phyloP scores from a whole-genome alignment of 2,888 invertebrate genomes.

The Coleophora flavipennella region DNA sequence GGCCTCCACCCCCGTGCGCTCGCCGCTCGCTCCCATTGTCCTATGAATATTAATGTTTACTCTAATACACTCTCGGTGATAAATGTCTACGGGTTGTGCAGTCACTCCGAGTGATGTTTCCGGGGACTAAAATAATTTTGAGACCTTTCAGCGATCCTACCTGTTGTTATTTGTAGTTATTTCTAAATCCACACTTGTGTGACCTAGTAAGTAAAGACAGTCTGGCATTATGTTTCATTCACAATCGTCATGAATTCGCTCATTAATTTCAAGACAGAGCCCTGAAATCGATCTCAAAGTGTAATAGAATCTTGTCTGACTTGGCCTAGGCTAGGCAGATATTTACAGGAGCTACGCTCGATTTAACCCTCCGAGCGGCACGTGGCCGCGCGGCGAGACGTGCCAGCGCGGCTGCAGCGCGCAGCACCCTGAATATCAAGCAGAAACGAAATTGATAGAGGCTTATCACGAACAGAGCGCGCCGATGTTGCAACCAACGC shows the following conservation, averaged over 20 bases:
- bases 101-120: not conserved
- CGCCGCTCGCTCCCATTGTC: not conserved
- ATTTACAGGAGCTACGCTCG: conserved; percentile 4
- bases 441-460: conserved; percentile 11
- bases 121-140: too few species aligned
- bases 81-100: conserved; percentile 8
- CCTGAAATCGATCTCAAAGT: too few species aligned
- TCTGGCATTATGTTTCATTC: too few species aligned
- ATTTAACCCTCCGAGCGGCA: conserved; percentile 12
- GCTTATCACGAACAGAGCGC: not conserved
- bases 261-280: too few species aligned
- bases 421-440: conserved; percentile 4
- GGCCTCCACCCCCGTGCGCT: too few species aligned
- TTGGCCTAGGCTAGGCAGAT: too few species aligned
- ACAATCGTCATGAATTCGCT: too few species aligned
- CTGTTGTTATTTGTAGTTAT: too few species aligned
- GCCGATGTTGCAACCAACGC: not conserved
- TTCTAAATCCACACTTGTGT: too few species aligned
- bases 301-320: too few species aligned
- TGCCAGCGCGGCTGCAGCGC: conserved; percentile 9
- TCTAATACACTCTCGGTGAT: conserved; percentile 18
- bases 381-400: conserved; percentile 7
- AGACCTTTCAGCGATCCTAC: too few species aligned
- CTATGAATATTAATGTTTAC: conserved; percentile 24
- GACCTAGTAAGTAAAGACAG: too few species aligned